phyloP scores from a whole-genome alignment of 2,113 vertebrate species.

The Dryoscopus gambensis region DNA sequence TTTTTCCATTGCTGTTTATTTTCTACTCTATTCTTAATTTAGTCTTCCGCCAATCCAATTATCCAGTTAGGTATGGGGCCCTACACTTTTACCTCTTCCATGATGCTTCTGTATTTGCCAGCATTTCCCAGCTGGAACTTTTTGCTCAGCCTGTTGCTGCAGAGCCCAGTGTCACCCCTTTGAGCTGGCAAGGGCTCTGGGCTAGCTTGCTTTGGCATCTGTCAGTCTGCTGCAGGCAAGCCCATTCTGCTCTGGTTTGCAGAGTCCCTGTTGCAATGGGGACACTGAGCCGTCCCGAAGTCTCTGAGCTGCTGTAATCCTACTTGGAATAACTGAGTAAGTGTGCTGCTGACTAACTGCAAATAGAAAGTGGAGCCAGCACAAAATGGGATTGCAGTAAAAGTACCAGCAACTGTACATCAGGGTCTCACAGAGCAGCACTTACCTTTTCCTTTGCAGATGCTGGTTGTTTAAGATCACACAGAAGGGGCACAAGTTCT shows the following conservation, averaged over 20 bases:
- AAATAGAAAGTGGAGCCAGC: background rate
- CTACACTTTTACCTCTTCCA: background rate
- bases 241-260: background rate
- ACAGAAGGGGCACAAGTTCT: background rate
- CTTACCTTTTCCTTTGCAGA: background rate
- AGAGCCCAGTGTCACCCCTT: background rate
- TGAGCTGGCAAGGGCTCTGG: background rate
- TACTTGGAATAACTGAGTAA: background rate
- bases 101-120: background rate
- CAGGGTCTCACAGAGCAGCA: background rate
- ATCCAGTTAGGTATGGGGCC: background rate
- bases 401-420: background rate
- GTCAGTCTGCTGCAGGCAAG: background rate
- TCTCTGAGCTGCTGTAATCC: background rate
- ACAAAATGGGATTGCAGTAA: background rate
- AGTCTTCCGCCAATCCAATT: background rate
- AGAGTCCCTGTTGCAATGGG: background rate
- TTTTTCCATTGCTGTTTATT: background rate
- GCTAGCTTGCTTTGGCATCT: accelerated
- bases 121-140: background rate
- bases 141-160: background rate
- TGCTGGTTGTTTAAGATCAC: background rate
- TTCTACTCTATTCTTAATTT: background rate
- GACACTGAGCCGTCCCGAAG: background rate
- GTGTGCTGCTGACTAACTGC: background rate